Evolutionary conservation across 2,113 vertebrate species (phyloP), one percentile per base, ranked within the genome.

Genomic region (Heterochromis multidens): DNA sequence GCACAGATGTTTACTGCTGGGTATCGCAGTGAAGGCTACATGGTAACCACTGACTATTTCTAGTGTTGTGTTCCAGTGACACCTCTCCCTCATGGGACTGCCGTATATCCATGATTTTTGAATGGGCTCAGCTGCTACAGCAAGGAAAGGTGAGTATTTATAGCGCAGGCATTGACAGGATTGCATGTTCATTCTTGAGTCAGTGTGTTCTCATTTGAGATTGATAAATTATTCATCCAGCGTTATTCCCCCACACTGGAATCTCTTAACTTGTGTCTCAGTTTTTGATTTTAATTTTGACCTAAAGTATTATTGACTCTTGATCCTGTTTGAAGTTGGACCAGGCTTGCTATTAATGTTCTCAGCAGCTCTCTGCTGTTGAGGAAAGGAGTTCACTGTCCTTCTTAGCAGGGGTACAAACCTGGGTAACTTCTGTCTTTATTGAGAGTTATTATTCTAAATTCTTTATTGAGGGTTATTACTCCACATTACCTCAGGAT

Each of bases 1-100:
- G 86, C 92, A 85, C 94, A 93, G 86, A 94, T 94, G 92, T 96
- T 95, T 93, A 93, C 93, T 79, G 85, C 89, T 91, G 90, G 88
- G 87, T 81, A 88, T 63, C n/a, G 27, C n/a, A 9, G 62, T 21
- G 4, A 84, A 82, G 31, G 83, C 90, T 85, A 88, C 83, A 90
- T 86, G 78, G 72, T 89, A 86, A 88, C 92, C 82, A 10, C 81
- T 83, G 62, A 91, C 87, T 85, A 33, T 81, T 90, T 84, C 91
- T 78, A 57, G 78, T 76, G 82, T 79, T 84, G 67, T 82, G 90
- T 91, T 89, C 78, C 87, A 63, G 89, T 85, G 85, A 90, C 88
- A 92, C 89, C 86, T 61, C 57, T 65, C 27, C 43, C 81, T 84
- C 84, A 35, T 16, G 86, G 91, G 88, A 83, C 65, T 2, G 10